Conservation (phyloP, 2,113 vertebrate species). For the Talpa occidentalis region DNA sequence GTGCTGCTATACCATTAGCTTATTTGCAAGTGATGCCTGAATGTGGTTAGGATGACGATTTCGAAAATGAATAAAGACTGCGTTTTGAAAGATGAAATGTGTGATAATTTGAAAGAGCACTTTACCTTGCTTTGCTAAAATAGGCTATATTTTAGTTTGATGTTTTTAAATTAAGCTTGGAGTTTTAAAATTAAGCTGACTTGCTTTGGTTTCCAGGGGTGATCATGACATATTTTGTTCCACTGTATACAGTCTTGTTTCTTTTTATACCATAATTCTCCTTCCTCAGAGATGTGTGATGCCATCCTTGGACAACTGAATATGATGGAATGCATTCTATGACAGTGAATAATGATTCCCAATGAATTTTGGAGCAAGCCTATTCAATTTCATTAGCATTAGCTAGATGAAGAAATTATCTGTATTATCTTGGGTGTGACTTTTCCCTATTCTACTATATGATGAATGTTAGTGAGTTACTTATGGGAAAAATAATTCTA, state of each 20-base stretch:
- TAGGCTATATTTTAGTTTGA: constrained; percentile 37
- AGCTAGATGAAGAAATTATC: constrained; percentile 59
- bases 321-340: constrained; percentile 54
- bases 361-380: constrained; percentile 69
- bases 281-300: constrained; percentile 49
- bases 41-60: constrained; percentile 45
- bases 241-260: constrained; percentile 12
- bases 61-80: constrained; percentile 66
- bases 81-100: constrained; percentile 55
- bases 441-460: constrained; percentile 41
- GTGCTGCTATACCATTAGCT: constrained; percentile 67
- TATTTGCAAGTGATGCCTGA: constrained; percentile 68
- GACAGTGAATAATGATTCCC: constrained; percentile 70
- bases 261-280: constrained; percentile 46
- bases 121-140: constrained; percentile 50
- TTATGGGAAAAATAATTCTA: constrained; percentile 37
- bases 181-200: constrained; percentile 64
- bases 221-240: constrained; percentile 37
- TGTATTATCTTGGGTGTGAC: constrained; percentile 23
- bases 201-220: constrained; percentile 57
- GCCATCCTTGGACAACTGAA: constrained; percentile 65
- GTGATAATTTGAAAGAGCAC: constrained; percentile 56
- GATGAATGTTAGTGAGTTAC: constrained; percentile 49
- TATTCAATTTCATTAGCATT: constrained; percentile 76
- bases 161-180: constrained; percentile 67